Evolutionary conservation across 2,113 vertebrate genomes (phyloP).

Genomic region (Hiodon tergisus): DNA sequence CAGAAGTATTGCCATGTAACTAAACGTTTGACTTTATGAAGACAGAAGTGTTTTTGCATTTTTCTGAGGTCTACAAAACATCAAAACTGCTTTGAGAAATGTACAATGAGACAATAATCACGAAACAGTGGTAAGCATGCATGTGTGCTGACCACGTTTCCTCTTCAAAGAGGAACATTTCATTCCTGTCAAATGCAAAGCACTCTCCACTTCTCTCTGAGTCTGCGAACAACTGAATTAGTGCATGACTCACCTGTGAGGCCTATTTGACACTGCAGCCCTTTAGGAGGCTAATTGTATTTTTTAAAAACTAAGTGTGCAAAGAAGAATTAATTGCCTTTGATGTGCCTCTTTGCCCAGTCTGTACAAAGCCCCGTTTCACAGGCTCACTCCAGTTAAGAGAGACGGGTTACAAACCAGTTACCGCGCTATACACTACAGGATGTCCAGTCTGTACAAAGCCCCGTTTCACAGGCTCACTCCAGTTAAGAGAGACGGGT

Average conservation of each 20-base stretch:
- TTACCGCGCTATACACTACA: too few species aligned
- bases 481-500: too few species aligned
- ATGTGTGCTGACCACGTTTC: too few species aligned
- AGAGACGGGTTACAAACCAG: too few species aligned
- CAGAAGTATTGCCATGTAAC: too few species aligned
- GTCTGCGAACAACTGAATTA: constrained; percentile 2
- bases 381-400: not conserved
- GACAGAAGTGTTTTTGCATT: too few species aligned
- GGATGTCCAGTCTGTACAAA: too few species aligned
- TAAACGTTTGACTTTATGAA: too few species aligned
- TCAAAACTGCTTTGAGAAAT: too few species aligned
- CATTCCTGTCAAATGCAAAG: not conserved
- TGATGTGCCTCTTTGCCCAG: not conserved
- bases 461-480: not conserved
- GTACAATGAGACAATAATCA: too few species aligned
- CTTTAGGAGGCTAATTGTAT: not conserved
- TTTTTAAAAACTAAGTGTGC: not conserved
- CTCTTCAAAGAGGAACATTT: not conserved
- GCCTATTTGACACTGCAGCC: not conserved
- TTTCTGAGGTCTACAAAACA: too few species aligned
- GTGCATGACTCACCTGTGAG: constrained; percentile 14
- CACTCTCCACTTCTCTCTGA: not conserved
- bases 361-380: not conserved
- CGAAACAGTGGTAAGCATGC: too few species aligned
- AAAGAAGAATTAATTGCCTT: not conserved